phyloP scores from a whole-genome alignment of 92 coral and sea anemone genomes.

The Zoanthus solanderi region DNA sequence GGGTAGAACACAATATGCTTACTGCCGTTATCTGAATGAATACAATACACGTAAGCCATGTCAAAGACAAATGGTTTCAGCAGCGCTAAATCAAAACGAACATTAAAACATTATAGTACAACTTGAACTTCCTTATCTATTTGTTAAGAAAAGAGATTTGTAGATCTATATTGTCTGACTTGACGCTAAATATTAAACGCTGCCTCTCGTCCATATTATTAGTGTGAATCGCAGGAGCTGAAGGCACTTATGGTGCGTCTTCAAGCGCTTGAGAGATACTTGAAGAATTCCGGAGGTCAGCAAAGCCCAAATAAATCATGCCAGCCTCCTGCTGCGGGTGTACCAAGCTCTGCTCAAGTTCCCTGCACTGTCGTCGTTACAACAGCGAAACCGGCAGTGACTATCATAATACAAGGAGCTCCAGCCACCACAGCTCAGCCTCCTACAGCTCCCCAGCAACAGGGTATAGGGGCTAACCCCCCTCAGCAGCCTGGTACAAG shows the following conservation, averaged over 20 bases:
- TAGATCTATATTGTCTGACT: background rate
- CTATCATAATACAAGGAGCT: slow-evolving; percentile 40
- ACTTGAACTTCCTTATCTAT: background rate
- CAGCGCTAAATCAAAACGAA: too few relatives aligned
- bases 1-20: too few relatives aligned
- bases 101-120: too few relatives aligned
- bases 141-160: background rate
- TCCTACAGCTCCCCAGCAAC: background rate
- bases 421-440: slow-evolving; percentile 19
- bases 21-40: too few relatives aligned
- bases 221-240: slow-evolving; percentile 41
- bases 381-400: slow-evolving; percentile 39
- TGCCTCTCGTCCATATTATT: background rate
- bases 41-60: too few relatives aligned
- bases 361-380: slow-evolving; percentile 24
- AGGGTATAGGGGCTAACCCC: background rate
- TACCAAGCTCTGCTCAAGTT: background rate
- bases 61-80: too few relatives aligned
- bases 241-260: slow-evolving; percentile 38
- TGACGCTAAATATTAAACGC: background rate
- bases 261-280: slow-evolving; percentile 12
- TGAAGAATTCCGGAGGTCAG: background rate
- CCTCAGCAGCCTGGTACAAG: background rate
- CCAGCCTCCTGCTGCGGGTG: background rate
- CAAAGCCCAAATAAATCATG: slow-evolving; percentile 9